These are phyloP conservation scores for Mergus octosetaceus DNA, from an alignment of 2,797 vertebrate genomes.

Conservation along the genomic window DNA sequence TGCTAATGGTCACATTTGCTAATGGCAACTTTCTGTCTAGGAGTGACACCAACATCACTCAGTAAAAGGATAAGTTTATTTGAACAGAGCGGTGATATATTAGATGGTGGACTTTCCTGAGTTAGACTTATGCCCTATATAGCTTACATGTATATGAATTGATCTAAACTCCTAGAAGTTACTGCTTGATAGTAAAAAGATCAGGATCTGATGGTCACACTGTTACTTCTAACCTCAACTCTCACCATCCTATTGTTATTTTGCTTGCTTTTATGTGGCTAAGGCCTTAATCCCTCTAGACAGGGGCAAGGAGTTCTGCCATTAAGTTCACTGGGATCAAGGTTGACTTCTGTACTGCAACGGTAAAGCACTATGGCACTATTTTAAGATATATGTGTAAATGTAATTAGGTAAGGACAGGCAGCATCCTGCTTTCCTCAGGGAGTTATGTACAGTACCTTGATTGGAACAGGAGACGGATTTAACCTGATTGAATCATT, in stretches of 20 bases:
- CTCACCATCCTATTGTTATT: not conserved
- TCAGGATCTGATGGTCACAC: not conserved
- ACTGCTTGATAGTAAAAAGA: not conserved
- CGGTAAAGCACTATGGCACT: not conserved
- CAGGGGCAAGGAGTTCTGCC: not conserved
- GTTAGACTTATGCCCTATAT: not conserved
- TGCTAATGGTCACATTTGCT: not conserved
- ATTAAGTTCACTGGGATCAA: not conserved
- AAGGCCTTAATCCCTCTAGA: not conserved
- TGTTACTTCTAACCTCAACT: not conserved
- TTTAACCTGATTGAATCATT: constrained; percentile 50
- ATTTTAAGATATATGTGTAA: not conserved
- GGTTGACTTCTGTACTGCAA: not conserved
- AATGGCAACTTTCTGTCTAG: not conserved
- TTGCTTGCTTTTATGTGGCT: not conserved
- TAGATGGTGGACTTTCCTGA: not conserved
- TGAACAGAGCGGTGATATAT: not conserved
- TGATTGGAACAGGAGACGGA: constrained; percentile 36
- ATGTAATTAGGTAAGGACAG: not conserved
- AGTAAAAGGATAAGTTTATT: not conserved
- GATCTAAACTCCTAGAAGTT: not conserved
- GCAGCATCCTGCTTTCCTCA: not conserved
- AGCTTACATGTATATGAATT: not conserved
- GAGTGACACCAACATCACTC: not conserved
- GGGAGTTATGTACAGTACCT: not conserved